Evolutionary conservation across 2,888 invertebrate genomes (phyloP), one percentile per base, ranked within the genome.

Genomic region (Cephus pulcher): DNA sequence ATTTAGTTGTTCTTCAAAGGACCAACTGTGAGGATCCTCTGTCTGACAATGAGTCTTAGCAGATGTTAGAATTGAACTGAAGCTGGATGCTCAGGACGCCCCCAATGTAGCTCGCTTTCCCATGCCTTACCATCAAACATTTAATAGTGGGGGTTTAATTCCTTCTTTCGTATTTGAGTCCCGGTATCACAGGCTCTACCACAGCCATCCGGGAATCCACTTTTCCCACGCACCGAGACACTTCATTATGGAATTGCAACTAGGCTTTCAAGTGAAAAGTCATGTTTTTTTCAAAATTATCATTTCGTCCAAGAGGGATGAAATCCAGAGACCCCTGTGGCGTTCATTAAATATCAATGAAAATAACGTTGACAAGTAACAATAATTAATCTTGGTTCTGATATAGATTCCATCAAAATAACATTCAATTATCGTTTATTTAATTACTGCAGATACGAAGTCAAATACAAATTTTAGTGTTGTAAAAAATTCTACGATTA

Each of bases 41-140:
- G 56, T 56, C 56, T 56, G 23, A 35, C 35, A 35, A 35, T 35
- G 35, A 56, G 33, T 32, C 83, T 80, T 84, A 81, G 83, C 86
- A 85, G 86, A 87, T 88, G 90, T 88, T 86, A 85, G 86, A 89
- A 86, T 88, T 88, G 86, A 82, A 90, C 90, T 90, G 90, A 89
- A 85, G 84, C 87, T 87, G 85, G 86, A 89, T 89, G 81, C 78
- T 82, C 85, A 85, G 84, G 84, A 86, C 87, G 87, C 88, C 87
- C 87, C 88, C 87, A 81, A 85, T 86, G 85, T 84, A 84, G 83
- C 86, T 83, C 79, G 84, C 86, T 87, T 88, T 87, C 86, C 85
- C 87, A 84, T 84, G 84, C 84, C 86, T 83, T 80, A 69, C 40
- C 80, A 70, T 80, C 78, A 78, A 68, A 79, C 81, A 86, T 86